A percentile compares a stretch with the other conserved stretches of the same genome.
phyloP scores from a whole-genome alignment of 2,888 invertebrate species.

The Exocentrus adspersus region DNA sequence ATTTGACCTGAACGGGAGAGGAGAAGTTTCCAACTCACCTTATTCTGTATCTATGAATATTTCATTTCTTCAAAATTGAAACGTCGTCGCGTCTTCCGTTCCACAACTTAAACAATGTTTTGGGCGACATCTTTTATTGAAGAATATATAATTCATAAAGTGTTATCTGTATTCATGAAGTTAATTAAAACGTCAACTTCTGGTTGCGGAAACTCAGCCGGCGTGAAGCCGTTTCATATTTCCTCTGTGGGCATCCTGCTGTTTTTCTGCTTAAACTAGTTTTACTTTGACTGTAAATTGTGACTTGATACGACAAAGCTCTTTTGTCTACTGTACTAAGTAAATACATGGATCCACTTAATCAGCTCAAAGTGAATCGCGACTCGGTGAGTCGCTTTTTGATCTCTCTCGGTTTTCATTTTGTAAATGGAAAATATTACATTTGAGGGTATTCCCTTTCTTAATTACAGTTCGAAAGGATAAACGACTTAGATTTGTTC shows the following conservation, averaged over 20 bases:
- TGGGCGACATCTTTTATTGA: slow-evolving; percentile 45
- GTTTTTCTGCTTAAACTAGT: slow-evolving; percentile 27
- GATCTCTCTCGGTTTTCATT: neutral
- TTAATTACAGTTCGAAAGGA: neutral
- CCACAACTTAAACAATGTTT: slow-evolving; percentile 37
- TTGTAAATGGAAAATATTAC: neutral
- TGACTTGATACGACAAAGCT: slow-evolving; percentile 9
- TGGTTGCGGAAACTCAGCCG: slow-evolving; percentile 39
- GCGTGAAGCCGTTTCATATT: slow-evolving; percentile 40
- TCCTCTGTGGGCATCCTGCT: slow-evolving; percentile 36
- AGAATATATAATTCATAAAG: slow-evolving; percentile 42
- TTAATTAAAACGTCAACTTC: slow-evolving; percentile 51
- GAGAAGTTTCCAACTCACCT: slow-evolving; percentile 38
- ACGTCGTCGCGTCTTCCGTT: slow-evolving; percentile 25
- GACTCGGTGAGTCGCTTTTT: neutral
- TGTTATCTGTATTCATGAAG: slow-evolving; percentile 51
- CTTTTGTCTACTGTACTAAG: slow-evolving; percentile 1
- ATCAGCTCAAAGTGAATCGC: neutral
- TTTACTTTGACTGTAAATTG: slow-evolving; percentile 12
- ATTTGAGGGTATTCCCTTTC: neutral
- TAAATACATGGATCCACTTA: neutral
- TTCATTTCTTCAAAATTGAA: slow-evolving; percentile 43
- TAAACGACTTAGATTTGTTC: neutral
- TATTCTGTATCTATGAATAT: slow-evolving; percentile 43
- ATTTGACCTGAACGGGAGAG: too few relatives aligned